Evolutionary conservation across 2,797 vertebrate species (phyloP), one percentile per base, ranked within the genome.

Genomic region (Remorina albescens): DNA sequence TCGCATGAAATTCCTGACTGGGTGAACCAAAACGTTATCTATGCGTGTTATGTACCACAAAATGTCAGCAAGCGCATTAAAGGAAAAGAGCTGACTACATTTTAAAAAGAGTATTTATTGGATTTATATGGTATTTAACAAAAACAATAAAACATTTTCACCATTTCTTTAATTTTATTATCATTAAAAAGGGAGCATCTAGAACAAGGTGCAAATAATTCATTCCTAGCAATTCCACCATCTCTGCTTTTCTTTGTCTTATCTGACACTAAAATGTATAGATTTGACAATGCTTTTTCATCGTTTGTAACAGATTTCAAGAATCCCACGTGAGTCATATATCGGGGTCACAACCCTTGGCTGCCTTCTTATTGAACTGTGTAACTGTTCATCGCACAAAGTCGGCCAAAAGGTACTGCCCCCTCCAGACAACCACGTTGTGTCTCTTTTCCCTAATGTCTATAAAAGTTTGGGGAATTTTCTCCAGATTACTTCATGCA

Each of bases 401-500:
- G 89, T 30, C 76, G 32, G 89, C 89, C 86, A 82, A 82, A 85
- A 88, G 87, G 80, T 71, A 68, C 89, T 86, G 91, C 82, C 91
- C 92, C 93, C 90, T 89, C 62, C 57, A 64, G 46, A 80, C 54
- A 74, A 74, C 32, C 55, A 49, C 49, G 19, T 8, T 6, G 59
- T 77, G 67, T 77, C 61, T 11, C 68, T 71, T 63, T 59, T 30
- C 30, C 32, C 39, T 60, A 46, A 80, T 9, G 47, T 71, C 70
- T 64, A 68, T 76, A 68, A 68, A 70, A 83, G 34, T 79, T 71
- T 39, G 16, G 19, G 44, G 37, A 66, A 41, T 76, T 81, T 67
- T 83, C 60, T 54, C 28, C 30, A 26, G 54, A 67, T 66, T 68
- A 81, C 46, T 41, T 65, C 53, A 76, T 37, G 65, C 53, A 19